Conservation (phyloP, 2,888 invertebrate genomes). For the Sinodicranocentrus sp. region DNA sequence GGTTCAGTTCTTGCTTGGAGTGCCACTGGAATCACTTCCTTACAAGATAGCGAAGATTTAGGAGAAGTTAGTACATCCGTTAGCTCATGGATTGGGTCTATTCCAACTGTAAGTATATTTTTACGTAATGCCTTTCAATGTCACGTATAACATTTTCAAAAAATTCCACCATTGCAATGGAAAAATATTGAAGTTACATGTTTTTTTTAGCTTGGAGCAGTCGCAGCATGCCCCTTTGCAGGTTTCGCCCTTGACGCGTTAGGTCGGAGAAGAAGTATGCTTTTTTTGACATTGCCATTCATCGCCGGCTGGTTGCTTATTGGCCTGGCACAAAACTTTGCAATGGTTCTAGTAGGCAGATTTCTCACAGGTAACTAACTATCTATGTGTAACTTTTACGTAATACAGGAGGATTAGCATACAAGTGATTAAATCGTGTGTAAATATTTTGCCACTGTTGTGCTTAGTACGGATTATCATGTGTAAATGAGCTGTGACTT, state of each 20-base stretch:
- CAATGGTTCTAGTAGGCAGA: constrained; percentile 80
- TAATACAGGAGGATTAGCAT: no score
- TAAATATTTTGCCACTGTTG: background rate
- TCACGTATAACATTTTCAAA: no score
- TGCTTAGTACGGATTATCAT: background rate
- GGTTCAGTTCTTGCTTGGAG: constrained; percentile 73
- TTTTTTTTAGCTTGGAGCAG: constrained; percentile 77
- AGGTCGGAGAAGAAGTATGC: constrained; percentile 72
- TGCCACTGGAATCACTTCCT: constrained; percentile 55
- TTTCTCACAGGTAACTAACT: constrained; percentile 75
- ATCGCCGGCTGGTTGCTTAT: constrained; percentile 79
- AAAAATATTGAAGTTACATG: no score
- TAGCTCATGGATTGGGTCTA: constrained; percentile 81
- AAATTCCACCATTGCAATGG: no score
- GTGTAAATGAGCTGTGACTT: background rate
- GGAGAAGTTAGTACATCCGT: constrained; percentile 79
- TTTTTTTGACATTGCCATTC: constrained; percentile 77
- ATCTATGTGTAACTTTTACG: no score
- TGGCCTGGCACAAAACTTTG: constrained; percentile 74
- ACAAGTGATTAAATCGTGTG: no score
- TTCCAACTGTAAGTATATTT: constrained; percentile 77
- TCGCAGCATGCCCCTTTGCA: constrained; percentile 75
- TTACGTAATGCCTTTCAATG: background rate
- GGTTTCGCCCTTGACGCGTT: constrained; percentile 75
- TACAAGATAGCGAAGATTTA: constrained; percentile 53